Percentiles rank a stretch among this genome's conserved stretches.
These are phyloP conservation scores for Gisinianus flammeolus DNA, from an alignment of 2,888 invertebrate genomes.

Conservation along the genomic window DNA sequence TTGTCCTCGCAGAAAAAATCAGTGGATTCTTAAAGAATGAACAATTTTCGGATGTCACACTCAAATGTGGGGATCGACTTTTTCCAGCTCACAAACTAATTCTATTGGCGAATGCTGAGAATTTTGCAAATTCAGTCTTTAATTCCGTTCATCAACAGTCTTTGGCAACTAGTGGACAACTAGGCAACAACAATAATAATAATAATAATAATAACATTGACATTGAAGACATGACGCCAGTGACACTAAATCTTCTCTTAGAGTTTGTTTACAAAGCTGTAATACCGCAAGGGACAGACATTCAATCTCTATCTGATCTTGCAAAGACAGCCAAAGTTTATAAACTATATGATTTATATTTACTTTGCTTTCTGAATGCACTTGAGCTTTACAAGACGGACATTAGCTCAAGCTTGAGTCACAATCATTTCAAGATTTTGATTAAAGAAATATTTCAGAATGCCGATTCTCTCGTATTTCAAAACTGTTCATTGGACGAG, in stretches of 20 bases:
- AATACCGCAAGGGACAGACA: neutral
- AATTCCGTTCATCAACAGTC: neutral
- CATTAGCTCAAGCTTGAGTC: too few relatives aligned
- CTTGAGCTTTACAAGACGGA: too few relatives aligned
- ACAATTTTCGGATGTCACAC: neutral
- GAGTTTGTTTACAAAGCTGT: neutral
- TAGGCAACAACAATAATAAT: neutral
- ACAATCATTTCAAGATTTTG: too few relatives aligned
- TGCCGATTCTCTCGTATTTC: too few relatives aligned
- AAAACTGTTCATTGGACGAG: too few relatives aligned
- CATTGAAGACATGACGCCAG: neutral
- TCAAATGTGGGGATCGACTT: neutral
- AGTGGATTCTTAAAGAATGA: neutral
- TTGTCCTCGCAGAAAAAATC: neutral
- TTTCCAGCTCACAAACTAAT: neutral
- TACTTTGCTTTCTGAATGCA: too few relatives aligned
- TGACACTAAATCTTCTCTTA: neutral
- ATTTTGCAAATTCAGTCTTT: neutral
- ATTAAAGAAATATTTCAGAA: too few relatives aligned
- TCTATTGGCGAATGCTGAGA: neutral
- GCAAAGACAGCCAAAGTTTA: neutral
- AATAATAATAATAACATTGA: neutral
- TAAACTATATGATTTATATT: neutral
- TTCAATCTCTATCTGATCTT: neutral
- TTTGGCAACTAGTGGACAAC: neutral